Evolutionary conservation across 2,888 invertebrate genomes (phyloP).

Genomic region (Drymonia ruficornis): DNA sequence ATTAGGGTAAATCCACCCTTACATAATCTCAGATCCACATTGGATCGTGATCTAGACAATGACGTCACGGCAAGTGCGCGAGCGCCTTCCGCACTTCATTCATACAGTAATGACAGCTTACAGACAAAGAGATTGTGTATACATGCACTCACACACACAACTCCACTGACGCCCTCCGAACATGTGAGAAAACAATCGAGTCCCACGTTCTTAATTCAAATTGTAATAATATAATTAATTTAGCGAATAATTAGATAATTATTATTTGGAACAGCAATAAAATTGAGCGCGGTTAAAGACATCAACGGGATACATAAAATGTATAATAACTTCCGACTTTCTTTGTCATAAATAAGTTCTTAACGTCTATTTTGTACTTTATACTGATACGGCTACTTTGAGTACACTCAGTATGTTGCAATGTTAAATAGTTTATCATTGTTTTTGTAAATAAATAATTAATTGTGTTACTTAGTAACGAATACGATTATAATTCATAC

Average conservation of each 20-base stretch:
- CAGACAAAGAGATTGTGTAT: slow-evolving; percentile 15
- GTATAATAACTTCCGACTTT: neutral
- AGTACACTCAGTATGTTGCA: neutral
- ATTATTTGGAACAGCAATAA: neutral
- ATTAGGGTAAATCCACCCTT: slow-evolving; percentile 29
- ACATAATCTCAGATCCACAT: slow-evolving; percentile 6
- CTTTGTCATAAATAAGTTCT: neutral
- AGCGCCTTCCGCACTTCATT: slow-evolving; percentile 52
- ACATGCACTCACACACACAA: slow-evolving; percentile 14
- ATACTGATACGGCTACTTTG: too few species aligned
- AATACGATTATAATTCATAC: neutral
- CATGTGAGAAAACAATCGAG: slow-evolving; percentile 20
- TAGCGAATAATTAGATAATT: neutral
- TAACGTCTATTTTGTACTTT: too few species aligned
- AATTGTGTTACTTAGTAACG: neutral
- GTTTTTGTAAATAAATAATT: slow-evolving; percentile 9
- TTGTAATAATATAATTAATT: neutral
- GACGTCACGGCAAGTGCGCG: slow-evolving; percentile 33
- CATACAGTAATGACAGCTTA: slow-evolving; percentile 39
- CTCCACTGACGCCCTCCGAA: slow-evolving; percentile 8
- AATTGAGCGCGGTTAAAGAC: slow-evolving; percentile 37
- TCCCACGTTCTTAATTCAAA: slow-evolving; percentile 27
- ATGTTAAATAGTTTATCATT: slow-evolving; percentile 1
- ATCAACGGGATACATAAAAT: slow-evolving; percentile 34
- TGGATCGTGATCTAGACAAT: slow-evolving; percentile 31